Evolutionary conservation across 2,888 invertebrate species (phyloP), one percentile per base, ranked within the genome.

Genomic region (Meiosimyza platycephala): DNA sequence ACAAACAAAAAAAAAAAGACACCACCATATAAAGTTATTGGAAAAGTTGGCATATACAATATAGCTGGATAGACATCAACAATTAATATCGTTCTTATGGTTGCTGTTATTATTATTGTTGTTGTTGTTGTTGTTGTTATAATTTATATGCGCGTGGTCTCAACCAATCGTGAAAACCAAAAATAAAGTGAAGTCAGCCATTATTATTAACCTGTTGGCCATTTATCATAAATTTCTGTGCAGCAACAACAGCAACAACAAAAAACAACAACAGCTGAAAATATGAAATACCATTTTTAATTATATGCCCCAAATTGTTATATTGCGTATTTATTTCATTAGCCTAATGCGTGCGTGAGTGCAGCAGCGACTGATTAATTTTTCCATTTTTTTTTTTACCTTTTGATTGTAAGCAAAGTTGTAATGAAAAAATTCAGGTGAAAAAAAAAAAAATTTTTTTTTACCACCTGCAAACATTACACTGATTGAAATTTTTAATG

Each of bases 191-290:
- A 79, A 80, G 82, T 83, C 78, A 79, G 79, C 76, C 78, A 82
- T 82, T 80, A 79, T 78, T 79, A 73, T 79, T 83, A 85, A 84
- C 83, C 83, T 81, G 78, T 76, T 76, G 63, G 67, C 74, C 78
- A 82, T 71, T 69, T 74, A 72, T 75, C 68, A 66, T 11, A 40
- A 60, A 16, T 59, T 15, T 55, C 13, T 33, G 16, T 54, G 6
- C n/a, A 63, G 28, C 2, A 18, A 18, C 22, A 72, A 51, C 65
- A 74, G 48, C 48, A 67, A 62, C 63, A 70, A 67, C n/a, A n/a
- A n/a, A n/a, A 55, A 66, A 52, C 67, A 65, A 62, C 15, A 70
- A 68, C 68, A 48, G 62, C 54, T 48, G 57, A 15, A 52, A 16
- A 28, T 47, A 75, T 70, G 70, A 72, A 72, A 74, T 52, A 52